Evolutionary conservation across 2,113 vertebrate genomes (phyloP), one percentile per base, ranked within the genome.

Genomic region (Thalassoma bifasciatum): DNA sequence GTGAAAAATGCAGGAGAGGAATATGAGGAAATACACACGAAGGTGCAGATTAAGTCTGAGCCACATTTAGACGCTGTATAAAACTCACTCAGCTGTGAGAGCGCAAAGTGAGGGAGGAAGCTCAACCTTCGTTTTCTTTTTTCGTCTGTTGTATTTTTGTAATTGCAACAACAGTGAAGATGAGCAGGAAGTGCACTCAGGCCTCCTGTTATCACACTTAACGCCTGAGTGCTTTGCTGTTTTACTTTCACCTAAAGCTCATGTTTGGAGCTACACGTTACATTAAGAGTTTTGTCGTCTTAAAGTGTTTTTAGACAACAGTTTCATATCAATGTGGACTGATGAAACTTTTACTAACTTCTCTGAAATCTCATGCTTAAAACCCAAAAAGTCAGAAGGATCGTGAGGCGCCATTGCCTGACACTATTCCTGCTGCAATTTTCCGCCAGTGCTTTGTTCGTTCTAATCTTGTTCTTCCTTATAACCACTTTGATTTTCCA

Each of bases 1-100:
- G 61, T 63, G 73, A 79, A 79, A 80, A 83, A 81, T 75, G 54
- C 58, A 61, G n/a, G 51, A 62, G n/a, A n/a, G n/a, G n/a, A n/a
- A 81, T 50, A 44, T 23, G 62, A 63, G 42, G 54, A 62, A 72
- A 75, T 54, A 68, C 22, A 66, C 50, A 74, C 64, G 1, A 50
- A 73, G 24, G 5, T 58, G 65, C 66, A 64, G 71, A 47, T 50
- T 53, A 73, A 75, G 14, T 34, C n/a, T 67, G 52, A 66, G 63
- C 26, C 34, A 40, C 13, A 34, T 66, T 61, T 22, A 40, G n/a
- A 50, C 26, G 53, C 24, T 11, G 12, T 23, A 10, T 30, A 46
- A 49, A 63, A 52, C n/a, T 53, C 53, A 42, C 49, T 53, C 58
- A 59, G 66, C 68, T 58, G 46, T 61, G 38, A 13, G 19, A 57